These are phyloP conservation scores for Entomyzon cyanotis DNA, from an alignment of 2,113 vertebrate genomes.

Conservation along the genomic window DNA sequence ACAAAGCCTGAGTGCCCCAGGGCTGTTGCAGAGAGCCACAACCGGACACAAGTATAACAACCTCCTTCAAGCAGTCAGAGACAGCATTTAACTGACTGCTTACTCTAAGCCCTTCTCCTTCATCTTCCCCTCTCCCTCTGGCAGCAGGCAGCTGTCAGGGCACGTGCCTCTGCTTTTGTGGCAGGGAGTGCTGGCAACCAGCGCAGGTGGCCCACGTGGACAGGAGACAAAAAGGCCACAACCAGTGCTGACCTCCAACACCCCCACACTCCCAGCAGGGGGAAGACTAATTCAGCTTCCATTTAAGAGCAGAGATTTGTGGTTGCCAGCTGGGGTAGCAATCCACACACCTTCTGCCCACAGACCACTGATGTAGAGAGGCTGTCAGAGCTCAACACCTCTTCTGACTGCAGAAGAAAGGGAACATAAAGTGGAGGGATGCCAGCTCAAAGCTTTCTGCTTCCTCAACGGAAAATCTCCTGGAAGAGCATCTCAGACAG, in stretches of 20 bases:
- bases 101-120: not conserved
- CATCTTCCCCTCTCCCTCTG: not conserved
- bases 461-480: not conserved
- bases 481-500: not conserved
- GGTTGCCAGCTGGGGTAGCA: not conserved
- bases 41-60: not conserved
- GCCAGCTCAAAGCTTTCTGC: not conserved
- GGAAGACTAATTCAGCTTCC: constrained; percentile 48
- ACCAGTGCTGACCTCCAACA: constrained; percentile 1
- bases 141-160: not conserved
- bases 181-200: not conserved
- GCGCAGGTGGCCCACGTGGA: not conserved
- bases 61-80: not conserved
- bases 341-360: not conserved
- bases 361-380: not conserved
- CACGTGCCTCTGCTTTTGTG: not conserved
- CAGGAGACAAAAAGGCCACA: not conserved
- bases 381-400: not conserved
- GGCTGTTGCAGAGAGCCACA: not conserved
- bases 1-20: not conserved
- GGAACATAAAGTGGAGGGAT: not conserved
- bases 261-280: not conserved
- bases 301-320: constrained; percentile 46
- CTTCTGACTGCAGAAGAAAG: not conserved
- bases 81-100: not conserved